Evolutionary conservation across 2,113 vertebrate species (phyloP), one percentile per base, ranked within the genome.

Genomic region (Dipodomys spectabilis): DNA sequence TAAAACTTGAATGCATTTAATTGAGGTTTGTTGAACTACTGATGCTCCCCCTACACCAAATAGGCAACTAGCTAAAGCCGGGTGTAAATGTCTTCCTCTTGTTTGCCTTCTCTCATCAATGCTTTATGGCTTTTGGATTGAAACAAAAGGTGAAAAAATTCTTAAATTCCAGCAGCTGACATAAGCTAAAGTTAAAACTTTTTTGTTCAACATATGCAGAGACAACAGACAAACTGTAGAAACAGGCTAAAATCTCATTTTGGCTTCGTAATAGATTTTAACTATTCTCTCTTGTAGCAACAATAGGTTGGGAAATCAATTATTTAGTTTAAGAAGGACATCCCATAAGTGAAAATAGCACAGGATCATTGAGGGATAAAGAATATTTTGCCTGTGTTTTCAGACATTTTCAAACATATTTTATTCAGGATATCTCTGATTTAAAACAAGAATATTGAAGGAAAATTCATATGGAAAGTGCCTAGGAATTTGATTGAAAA

Each of bases 1-100:
- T 92, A 88, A 86, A 98, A 96, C 30, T 60, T 28, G 30, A 90
- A 91, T 1, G 5, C 82, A 25, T 18, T 79, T 95, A 94, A 83
- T 32, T 71, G 19, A 75, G 44, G 30, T 67, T 49, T 94, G 93
- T n/a, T 69, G 67, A 93, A 60, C 65, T 28, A 79, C n/a, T 39
- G 35, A 90, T 64, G 23, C 68, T 79, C 44, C 67, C n/a, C 67
- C n/a, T 68, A 44, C 85, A 65, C 84, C 4, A 22, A 71, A 81
- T n/a, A 39, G 13, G 32, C 22, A 45, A n/a, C 15, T 49, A 69
- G 87, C 49, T 39, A 90, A 82, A 16, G 22, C 23, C 73, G 69
- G 30, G 45, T 39, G 0, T 30, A 91, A 68, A 25, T 92, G n/a
- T 2, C 2, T 88, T 93, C 20, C 20, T 71, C 84, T 90, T 88